A percentile compares a stretch with the other conserved stretches of the same genome.
phyloP scores from a whole-genome alignment of 1,140 invertebrate species.

The Macrotrachela quadricornifera region DNA sequence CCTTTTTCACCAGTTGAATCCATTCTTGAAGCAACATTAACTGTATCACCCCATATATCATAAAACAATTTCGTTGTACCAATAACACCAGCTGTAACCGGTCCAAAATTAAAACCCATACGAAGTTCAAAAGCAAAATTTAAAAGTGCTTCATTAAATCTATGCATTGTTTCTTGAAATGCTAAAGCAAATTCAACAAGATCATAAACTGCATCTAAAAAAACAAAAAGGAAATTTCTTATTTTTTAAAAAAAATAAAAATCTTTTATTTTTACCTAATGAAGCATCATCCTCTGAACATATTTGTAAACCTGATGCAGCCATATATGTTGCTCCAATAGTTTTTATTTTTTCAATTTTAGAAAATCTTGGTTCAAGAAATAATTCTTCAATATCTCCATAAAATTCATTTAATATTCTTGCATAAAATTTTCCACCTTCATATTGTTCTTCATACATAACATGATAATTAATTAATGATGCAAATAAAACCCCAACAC shows the following conservation, averaged over 20 bases:
- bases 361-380: slow-evolving; percentile 54
- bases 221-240: too few species aligned
- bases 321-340: slow-evolving; percentile 90
- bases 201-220: background rate
- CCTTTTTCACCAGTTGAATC: slow-evolving; percentile 43
- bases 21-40: slow-evolving; percentile 83
- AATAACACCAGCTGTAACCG: slow-evolving; percentile 81
- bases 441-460: slow-evolving; percentile 80
- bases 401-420: slow-evolving; percentile 78
- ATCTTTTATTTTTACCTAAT: slow-evolving; percentile 12
- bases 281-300: slow-evolving; percentile 35
- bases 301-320: slow-evolving; percentile 72
- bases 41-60: slow-evolving; percentile 94
- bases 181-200: slow-evolving; percentile 45
- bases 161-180: slow-evolving; percentile 53
- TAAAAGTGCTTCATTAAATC: slow-evolving; percentile 64
- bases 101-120: slow-evolving; percentile 45
- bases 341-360: slow-evolving; percentile 94
- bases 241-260: too few species aligned
- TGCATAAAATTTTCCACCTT: slow-evolving; percentile 59
- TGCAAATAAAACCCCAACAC: slow-evolving; percentile 78
- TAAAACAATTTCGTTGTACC: slow-evolving; percentile 85
- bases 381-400: slow-evolving; percentile 75
- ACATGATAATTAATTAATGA: slow-evolving; percentile 86
- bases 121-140: slow-evolving; percentile 72